Conservation (phyloP, 2,113 vertebrate genomes). For the Xiphophorus maculatus region DNA sequence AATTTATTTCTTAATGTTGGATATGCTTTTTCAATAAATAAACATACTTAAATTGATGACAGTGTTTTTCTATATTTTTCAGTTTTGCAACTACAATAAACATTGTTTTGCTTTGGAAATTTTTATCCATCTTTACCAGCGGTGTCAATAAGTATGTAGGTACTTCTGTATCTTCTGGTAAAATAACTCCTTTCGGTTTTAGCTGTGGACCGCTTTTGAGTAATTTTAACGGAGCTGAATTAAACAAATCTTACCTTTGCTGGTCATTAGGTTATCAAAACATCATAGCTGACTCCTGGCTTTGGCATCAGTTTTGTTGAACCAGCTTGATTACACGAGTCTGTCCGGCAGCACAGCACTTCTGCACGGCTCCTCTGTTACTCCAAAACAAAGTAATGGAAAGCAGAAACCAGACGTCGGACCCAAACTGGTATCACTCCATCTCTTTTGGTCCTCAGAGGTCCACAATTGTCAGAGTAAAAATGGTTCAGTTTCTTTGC, state of each 20-base stretch:
- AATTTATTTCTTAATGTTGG: too few species aligned
- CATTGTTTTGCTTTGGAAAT: too few species aligned
- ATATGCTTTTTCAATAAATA: too few species aligned
- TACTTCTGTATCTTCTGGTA: too few species aligned
- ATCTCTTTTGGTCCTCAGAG: constrained; percentile 52
- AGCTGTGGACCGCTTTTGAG: not conserved
- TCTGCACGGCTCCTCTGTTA: constrained; percentile 42
- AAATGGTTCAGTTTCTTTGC: constrained; percentile 15
- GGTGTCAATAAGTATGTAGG: too few species aligned
- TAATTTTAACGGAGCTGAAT: not conserved
- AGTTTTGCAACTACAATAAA: too few species aligned
- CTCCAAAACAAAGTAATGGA: constrained; percentile 51
- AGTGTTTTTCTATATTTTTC: too few species aligned
- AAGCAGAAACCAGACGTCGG: constrained; percentile 55
- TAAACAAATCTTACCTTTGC: constrained; percentile 60
- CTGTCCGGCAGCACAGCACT: constrained; percentile 44
- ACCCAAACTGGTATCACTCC: constrained; percentile 56
- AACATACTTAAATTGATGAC: too few species aligned
- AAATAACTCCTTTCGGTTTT: not conserved
- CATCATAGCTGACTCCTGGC: constrained; percentile 63
- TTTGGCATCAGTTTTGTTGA: constrained; percentile 65
- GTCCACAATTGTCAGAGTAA: constrained; percentile 3
- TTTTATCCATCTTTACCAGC: too few species aligned
- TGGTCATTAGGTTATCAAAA: constrained; percentile 77
- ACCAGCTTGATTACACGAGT: constrained; percentile 22